Evolutionary conservation across 2,797 vertebrate genomes (phyloP).

Genomic region (Carduelis carduelis): DNA sequence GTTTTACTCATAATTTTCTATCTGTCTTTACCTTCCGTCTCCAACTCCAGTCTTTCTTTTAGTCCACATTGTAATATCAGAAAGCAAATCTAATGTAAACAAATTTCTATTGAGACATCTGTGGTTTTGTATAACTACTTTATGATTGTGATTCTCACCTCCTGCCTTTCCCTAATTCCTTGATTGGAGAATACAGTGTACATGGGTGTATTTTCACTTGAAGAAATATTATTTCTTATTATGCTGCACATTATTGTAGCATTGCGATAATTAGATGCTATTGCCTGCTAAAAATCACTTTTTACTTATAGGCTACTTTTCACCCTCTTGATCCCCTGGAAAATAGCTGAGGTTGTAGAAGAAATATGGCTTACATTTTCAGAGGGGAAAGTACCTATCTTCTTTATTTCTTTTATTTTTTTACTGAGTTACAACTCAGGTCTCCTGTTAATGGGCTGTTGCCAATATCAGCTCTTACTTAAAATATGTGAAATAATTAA

Average conservation of each 20-base stretch:
- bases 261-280: background rate
- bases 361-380: background rate
- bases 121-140: background rate
- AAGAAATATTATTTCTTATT: background rate
- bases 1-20: background rate
- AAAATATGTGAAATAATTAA: constrained; percentile 2
- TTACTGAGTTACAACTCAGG: background rate
- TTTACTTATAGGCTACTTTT: background rate
- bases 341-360: constrained; percentile 12
- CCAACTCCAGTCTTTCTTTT: background rate
- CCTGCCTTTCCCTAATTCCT: background rate
- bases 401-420: background rate
- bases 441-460: background rate
- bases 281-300: background rate
- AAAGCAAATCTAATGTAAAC: background rate
- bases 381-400: background rate
- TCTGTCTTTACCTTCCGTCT: background rate
- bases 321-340: background rate
- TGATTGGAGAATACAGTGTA: background rate
- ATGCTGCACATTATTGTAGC: background rate
- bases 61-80: background rate
- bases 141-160: background rate
- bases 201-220: background rate
- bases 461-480: constrained; percentile 31
- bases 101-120: background rate